Evolutionary conservation across 2,797 vertebrate genomes (phyloP), one percentile per base, ranked within the genome.

Genomic region (Smutsia temminckii): DNA sequence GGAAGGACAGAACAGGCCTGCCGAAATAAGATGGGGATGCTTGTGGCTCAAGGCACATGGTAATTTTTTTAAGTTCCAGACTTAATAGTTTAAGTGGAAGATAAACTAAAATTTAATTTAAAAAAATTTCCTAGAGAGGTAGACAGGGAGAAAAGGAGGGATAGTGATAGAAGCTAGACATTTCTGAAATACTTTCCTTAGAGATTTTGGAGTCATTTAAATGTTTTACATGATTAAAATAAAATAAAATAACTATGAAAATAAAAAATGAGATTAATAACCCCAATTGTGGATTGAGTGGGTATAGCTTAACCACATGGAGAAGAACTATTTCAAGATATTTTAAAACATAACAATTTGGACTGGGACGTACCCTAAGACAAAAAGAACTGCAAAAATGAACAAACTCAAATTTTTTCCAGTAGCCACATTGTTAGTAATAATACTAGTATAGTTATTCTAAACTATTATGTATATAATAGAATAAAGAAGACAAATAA

Each of bases 281-380:
- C 66, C 37, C 29, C 29, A 77, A 18, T 55, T 88, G 40, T 93
- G 27, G 40, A 75, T 20, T 61, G 51, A 74, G 4, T 75, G 8
- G 29, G 77, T 64, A n/a, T 64, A n/a, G n/a, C 57, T 95, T 93
- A 79, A 68, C 20, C 34, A 90, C 68, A 78, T 37, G 86, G 55
- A 83, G 34, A 75, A 84, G 51, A 81, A 55, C 25, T 75, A 80
- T 53, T 90, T 71, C 6, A 46, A 91, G 18, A 37, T 75, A 88
- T 75, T 85, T 90, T 27, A 68, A 95, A 86, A 92, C 37, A 88
- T 75, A 53, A 34, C 29, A 94, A 74, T 80, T 85, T 87, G n/a
- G n/a, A 84, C 25, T 85, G 37, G 23, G 25, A 64, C 78, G 9
- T 34, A 89, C 40, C 11, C 2, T 55, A 66, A 46, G 55, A 66